phyloP scores from a whole-genome alignment of 2,113 vertebrate species.

The Clarias batrachus region DNA sequence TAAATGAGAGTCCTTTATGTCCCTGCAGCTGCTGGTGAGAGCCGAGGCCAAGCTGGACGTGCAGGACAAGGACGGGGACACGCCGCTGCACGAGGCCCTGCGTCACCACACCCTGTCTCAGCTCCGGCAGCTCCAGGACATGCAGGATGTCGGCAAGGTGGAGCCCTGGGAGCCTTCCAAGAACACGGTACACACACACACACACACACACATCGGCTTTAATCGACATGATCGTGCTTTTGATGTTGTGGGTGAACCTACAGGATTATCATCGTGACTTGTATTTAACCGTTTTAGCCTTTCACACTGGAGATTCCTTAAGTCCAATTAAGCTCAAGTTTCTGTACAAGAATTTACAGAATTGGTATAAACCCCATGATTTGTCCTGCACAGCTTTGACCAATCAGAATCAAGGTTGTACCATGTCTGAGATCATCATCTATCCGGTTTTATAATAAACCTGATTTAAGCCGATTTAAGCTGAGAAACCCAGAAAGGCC shows the following conservation, averaged over 20 bases:
- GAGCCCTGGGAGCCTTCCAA: constrained; percentile 98
- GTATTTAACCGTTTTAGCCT: neutral
- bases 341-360: neutral
- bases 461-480: neutral
- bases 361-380: neutral
- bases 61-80: constrained; percentile 98
- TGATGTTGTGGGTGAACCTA: neutral
- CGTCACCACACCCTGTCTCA: constrained; percentile 97
- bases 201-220: neutral
- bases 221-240: neutral
- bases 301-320: neutral
- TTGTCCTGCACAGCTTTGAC: neutral
- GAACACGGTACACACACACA: constrained; percentile 85
- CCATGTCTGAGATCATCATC: neutral
- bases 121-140: constrained; percentile 96
- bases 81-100: constrained; percentile 95
- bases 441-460: neutral
- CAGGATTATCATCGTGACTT: too few species aligned
- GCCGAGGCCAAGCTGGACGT: constrained; percentile 97
- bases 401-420: neutral
- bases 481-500: neutral
- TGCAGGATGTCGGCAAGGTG: constrained; percentile 99
- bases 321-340: neutral
- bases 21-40: constrained; percentile 87
- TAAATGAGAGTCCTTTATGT: neutral